phyloP scores from a whole-genome alignment of 2,888 invertebrate species.

The Troides aeacus region DNA sequence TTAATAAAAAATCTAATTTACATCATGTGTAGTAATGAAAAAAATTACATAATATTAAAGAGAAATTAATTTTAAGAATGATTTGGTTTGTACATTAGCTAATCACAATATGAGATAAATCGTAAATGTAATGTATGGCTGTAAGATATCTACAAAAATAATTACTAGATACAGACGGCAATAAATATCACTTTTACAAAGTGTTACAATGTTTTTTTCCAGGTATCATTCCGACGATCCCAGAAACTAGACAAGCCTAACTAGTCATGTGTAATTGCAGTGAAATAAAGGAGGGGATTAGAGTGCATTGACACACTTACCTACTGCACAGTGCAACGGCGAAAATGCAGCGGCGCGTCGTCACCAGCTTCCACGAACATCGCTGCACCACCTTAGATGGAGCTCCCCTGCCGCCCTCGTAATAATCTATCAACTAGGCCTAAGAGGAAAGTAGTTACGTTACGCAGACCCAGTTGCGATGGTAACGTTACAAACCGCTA shows the following conservation, averaged over 20 bases:
- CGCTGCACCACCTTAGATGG: conserved; percentile 53
- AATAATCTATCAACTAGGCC: conserved; percentile 35
- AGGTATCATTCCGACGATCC: not conserved
- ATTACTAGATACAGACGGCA: not conserved
- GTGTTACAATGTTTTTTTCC: not conserved
- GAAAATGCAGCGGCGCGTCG: conserved; percentile 70
- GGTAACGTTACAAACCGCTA: conserved; percentile 63
- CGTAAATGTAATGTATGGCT: too few relatives aligned
- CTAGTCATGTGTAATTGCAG: conserved; percentile 72
- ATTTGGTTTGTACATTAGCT: too few relatives aligned
- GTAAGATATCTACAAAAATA: not conserved
- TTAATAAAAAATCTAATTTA: too few relatives aligned
- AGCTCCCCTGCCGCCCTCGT: conserved; percentile 43
- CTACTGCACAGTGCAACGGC: conserved; percentile 73
- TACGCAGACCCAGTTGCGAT: conserved; percentile 48
- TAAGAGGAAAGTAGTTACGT: conserved; percentile 41
- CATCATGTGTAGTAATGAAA: too few relatives aligned
- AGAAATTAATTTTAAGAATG: too few relatives aligned
- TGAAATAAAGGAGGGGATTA: conserved; percentile 67
- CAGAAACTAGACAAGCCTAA: conserved; percentile 57
- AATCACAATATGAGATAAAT: too few relatives aligned
- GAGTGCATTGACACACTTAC: conserved; percentile 79
- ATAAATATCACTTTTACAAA: not conserved
- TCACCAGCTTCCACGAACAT: conserved; percentile 61
- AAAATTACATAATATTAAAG: too few relatives aligned